Base-by-base conservation (phyloP, 2,888 invertebrate genomes). In the Spialia ferax region DNA sequence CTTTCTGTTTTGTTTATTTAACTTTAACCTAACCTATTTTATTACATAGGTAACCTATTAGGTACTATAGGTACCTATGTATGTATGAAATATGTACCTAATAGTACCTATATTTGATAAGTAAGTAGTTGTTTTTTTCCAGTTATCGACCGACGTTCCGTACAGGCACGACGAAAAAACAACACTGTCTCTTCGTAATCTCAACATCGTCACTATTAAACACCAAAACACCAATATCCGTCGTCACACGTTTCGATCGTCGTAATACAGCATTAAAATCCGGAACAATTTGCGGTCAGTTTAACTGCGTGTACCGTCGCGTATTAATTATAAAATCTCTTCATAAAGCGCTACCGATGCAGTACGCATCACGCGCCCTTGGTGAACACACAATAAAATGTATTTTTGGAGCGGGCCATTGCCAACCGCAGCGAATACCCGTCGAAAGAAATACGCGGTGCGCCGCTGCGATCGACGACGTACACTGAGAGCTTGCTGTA, bases 341-440 rank as follows among this genome's bases (percentile, higher is more conserved):
- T 84, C 82, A 85, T 85, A 86, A 83, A 75, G 70, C 71, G 69
- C 65, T 69, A 66, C 71, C 67, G 74, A 67, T 77, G 76, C 77
- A 77, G 71, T 74, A 76, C 77, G 77, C 77, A 77, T 75, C 76
- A 71, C 75, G 76, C 84, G 92, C 91, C 91, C 92, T 91, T 92
- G 92, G 83, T 80, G 83, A 86, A 85, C 84, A 83, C 85, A 91
- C 89, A 89, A 89, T 90, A 90, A 91, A 92, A 88, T 85, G 77
- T 92, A 92, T 92, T 91, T 92, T 89, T 85, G 86, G 90, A 86
- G 73, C 83, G 83, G 83, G 84, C 87, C 88, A 91, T 88, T 91
- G 91, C 91, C 89, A 89, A 88, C 86, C 86, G 84, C 87, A 81
- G 85, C 85, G 84, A 18, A 18, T 18, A 18, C 45, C 45, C 45